These are phyloP conservation scores for Procavia capensis DNA, from an alignment of 2,113 vertebrate species.

Conservation along the genomic window DNA sequence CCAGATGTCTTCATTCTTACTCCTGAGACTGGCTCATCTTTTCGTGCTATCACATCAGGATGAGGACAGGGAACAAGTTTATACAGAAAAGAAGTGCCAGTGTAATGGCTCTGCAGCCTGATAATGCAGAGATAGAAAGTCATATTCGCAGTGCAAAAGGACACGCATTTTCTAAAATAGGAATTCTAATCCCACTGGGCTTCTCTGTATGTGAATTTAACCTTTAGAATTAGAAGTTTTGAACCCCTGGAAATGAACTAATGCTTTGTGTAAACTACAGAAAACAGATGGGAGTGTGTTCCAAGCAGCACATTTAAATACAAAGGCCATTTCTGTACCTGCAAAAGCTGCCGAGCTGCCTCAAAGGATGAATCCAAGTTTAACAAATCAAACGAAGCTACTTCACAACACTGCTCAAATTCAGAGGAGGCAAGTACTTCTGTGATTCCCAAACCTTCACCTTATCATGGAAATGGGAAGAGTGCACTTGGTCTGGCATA, in stretches of 20 bases:
- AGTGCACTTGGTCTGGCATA: background rate
- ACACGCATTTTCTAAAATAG: constrained; percentile 68
- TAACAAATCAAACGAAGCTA: constrained; percentile 56
- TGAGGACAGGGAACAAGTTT: background rate
- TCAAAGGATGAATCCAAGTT: constrained; percentile 56
- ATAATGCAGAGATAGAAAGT: constrained; percentile 57
- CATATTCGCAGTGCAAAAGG: constrained; percentile 57
- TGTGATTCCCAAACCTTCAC: background rate
- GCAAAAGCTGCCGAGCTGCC: constrained; percentile 23
- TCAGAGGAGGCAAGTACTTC: constrained; percentile 6
- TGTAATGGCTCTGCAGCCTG: constrained; percentile 47
- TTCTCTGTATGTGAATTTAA: constrained; percentile 74
- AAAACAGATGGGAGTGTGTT: constrained; percentile 78
- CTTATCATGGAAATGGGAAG: constrained; percentile 30
- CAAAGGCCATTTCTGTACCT: constrained; percentile 69
- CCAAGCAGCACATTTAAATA: constrained; percentile 70
- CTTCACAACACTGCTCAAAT: background rate
- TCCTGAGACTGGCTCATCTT: constrained; percentile 42
- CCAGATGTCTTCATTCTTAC: constrained; percentile 75
- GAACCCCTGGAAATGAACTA: constrained; percentile 74
- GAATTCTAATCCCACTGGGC: constrained; percentile 64
- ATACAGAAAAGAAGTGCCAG: constrained; percentile 47
- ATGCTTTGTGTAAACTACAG: constrained; percentile 77
- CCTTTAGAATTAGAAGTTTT: constrained; percentile 73
- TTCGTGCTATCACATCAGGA: constrained; percentile 54